These are phyloP conservation scores for Myotis findleyi DNA, from an alignment of 2,797 vertebrate species.

Conservation along the genomic window DNA sequence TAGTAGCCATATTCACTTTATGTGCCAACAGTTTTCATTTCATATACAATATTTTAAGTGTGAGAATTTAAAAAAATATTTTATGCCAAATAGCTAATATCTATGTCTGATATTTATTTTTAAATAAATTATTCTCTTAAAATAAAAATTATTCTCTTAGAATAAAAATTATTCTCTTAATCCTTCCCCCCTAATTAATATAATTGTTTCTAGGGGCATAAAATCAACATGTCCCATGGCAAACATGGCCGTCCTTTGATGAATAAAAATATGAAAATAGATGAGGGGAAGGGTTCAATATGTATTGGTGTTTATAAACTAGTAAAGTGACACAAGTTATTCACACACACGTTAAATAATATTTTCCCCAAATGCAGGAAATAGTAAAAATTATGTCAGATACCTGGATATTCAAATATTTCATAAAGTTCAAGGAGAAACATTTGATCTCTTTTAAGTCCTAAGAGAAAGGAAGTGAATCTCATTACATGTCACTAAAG, in stretches of 20 bases:
- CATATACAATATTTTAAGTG: background rate
- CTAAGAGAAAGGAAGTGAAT: background rate
- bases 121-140: background rate
- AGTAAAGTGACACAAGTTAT: background rate
- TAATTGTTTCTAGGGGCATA: background rate
- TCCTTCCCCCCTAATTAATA: background rate
- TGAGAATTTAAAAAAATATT: background rate
- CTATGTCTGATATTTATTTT: background rate
- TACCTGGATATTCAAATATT: background rate
- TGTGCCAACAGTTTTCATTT: background rate
- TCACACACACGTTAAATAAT: background rate
- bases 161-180: background rate
- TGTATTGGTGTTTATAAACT: background rate
- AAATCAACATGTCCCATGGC: background rate
- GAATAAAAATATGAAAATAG: slow-evolving; percentile 6
- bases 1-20: background rate
- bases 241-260: background rate
- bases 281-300: background rate
- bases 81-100: background rate
- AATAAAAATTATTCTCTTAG: background rate
- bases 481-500: background rate
- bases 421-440: background rate
- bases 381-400: background rate
- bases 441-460: background rate
- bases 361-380: background rate